Evolutionary conservation across 2,797 vertebrate species (phyloP).

Genomic region (Chelonia mydas): DNA sequence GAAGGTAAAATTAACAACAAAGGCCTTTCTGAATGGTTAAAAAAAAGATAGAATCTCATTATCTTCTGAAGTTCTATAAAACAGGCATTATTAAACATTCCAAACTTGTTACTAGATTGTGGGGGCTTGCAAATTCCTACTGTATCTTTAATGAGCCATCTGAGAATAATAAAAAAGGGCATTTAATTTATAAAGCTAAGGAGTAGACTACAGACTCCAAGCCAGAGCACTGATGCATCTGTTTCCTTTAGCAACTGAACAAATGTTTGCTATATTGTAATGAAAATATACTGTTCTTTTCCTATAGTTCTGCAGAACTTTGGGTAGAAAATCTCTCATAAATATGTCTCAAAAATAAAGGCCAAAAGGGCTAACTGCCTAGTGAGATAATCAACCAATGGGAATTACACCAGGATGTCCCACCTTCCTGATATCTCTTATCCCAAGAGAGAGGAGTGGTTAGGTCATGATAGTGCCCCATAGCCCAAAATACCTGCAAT

Average conservation of each 20-base stretch:
- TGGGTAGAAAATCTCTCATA: neutral
- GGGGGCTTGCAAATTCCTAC: conserved; percentile 49
- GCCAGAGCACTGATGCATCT: neutral
- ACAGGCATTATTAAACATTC: conserved; percentile 64
- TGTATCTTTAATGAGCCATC: conserved; percentile 10
- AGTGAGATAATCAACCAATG: conserved; percentile 13
- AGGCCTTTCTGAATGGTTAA: conserved; percentile 47
- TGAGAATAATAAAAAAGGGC: conserved; percentile 48
- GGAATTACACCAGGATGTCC: neutral
- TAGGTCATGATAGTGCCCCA: neutral
- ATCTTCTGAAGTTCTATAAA: conserved; percentile 50
- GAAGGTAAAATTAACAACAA: conserved; percentile 56
- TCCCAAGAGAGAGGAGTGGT: neutral
- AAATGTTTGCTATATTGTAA: neutral
- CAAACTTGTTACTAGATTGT: conserved; percentile 33
- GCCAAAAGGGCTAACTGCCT: neutral
- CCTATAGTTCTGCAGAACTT: neutral
- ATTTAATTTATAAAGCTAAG: conserved; percentile 39
- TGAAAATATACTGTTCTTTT: neutral
- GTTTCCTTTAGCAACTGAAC: conserved; percentile 49
- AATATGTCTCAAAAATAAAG: neutral
- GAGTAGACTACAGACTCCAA: neutral
- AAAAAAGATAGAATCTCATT: conserved; percentile 22
- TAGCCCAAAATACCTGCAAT: neutral
- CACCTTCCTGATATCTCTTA: neutral